Conservation (phyloP, 1,140 invertebrate species). For the Megalonaias nervosa region DNA sequence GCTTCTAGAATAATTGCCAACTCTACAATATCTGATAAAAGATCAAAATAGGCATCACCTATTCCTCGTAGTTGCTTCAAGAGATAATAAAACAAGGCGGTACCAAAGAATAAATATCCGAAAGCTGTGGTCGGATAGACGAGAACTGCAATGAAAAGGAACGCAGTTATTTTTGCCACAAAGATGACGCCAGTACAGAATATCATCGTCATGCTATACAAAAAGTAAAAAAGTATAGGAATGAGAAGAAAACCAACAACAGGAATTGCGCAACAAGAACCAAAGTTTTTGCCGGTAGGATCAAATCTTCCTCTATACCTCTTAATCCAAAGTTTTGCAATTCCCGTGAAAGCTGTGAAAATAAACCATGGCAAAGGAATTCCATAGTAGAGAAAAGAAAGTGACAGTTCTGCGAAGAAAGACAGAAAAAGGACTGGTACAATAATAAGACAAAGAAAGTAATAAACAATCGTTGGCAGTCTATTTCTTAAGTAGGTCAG, state of each 20-base stretch:
- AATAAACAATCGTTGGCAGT: background rate
- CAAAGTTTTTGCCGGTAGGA: background rate
- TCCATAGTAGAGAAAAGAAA: conserved; percentile 3
- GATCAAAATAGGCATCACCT: conserved; percentile 12
- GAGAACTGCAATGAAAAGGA: conserved; percentile 10
- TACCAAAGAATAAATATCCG: conserved; percentile 21
- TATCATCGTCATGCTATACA: conserved; percentile 7
- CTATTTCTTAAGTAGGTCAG: background rate
- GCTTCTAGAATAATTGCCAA: background rate
- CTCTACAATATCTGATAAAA: conserved; percentile 10
- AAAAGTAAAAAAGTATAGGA: conserved; percentile 2
- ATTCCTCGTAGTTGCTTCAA: conserved; percentile 5
- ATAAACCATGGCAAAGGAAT: conserved; percentile 12
- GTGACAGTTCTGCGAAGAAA: background rate
- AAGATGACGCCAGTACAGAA: background rate
- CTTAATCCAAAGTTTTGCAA: background rate
- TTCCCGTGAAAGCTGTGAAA: background rate
- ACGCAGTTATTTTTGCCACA: background rate
- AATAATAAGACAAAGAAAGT: background rate
- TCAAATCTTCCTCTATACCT: background rate
- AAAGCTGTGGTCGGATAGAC: conserved; percentile 20
- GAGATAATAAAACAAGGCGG: conserved; percentile 11
- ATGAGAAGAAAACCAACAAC: background rate
- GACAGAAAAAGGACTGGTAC: background rate
- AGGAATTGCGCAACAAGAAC: background rate